Percentiles rank a stretch among this genome's conserved stretches.
Evolutionary conservation across 1,140 invertebrate species (phyloP).

Genomic region (Formica selysi): DNA sequence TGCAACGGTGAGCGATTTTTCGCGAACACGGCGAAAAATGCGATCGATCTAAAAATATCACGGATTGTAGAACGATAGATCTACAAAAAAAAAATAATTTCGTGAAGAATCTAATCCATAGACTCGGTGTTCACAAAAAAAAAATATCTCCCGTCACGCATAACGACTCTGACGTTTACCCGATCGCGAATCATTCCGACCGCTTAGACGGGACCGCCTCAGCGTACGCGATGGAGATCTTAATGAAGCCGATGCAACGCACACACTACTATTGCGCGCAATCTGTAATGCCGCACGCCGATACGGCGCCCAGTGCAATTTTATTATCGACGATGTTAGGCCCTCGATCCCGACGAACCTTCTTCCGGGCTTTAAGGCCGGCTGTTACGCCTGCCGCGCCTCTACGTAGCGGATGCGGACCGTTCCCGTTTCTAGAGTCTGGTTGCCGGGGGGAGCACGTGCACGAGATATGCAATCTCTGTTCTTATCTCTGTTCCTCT

Average conservation of each 20-base stretch:
- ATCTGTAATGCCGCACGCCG: conserved; percentile 33
- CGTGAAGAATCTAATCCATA: not conserved
- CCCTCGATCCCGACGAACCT: conserved; percentile 66
- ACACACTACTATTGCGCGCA: not conserved
- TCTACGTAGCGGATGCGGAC: conserved; percentile 79
- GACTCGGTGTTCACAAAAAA: not conserved
- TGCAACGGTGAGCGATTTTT: not conserved
- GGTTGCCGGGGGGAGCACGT: conserved; percentile 71
- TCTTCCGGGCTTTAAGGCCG: conserved; percentile 75
- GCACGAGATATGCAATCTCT: conserved; percentile 70
- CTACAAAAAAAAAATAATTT: not conserved
- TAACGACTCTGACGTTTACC: not conserved
- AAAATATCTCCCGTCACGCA: not conserved
- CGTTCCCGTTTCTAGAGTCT: conserved; percentile 82
- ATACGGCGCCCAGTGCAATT: conserved; percentile 60
- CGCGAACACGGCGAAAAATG: not conserved
- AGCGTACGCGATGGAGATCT: conserved; percentile 6
- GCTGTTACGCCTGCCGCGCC: conserved; percentile 75
- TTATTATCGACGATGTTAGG: conserved; percentile 72
- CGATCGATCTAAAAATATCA: conserved; percentile 22
- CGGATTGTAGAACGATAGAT: not conserved
- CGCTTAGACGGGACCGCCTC: conserved; percentile 1
- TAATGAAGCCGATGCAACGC: conserved; percentile 64
- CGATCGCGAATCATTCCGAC: not conserved
- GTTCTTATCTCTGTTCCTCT: conserved; percentile 51